Evolutionary conservation across 2,888 invertebrate species (phyloP).

Genomic region (Tetanocera ferruginea): DNA sequence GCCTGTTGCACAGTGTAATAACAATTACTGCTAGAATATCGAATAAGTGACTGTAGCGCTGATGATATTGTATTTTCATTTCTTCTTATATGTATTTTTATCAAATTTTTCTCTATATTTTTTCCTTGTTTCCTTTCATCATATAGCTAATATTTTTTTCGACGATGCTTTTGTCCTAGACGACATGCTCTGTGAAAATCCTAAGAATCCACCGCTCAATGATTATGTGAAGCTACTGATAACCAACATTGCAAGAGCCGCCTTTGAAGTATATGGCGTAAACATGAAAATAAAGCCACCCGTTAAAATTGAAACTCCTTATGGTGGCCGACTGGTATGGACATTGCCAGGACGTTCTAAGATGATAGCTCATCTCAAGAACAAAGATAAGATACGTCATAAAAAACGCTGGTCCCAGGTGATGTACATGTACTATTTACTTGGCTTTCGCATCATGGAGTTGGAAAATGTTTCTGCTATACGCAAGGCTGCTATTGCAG

Average conservation of each 20-base stretch:
- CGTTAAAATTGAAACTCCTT: slow-evolving; percentile 84
- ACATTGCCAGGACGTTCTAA: slow-evolving; percentile 86
- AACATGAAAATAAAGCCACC: slow-evolving; percentile 78
- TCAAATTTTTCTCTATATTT: no score
- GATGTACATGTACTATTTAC: slow-evolving; percentile 94
- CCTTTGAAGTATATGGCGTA: slow-evolving; percentile 78
- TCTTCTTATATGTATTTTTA: no score
- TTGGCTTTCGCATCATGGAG: slow-evolving; percentile 85
- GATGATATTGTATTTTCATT: no score
- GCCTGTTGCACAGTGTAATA: no score
- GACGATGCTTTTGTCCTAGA: slow-evolving; percentile 86
- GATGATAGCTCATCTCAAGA: slow-evolving; percentile 89
- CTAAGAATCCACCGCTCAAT: slow-evolving; percentile 82
- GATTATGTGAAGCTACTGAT: slow-evolving; percentile 82
- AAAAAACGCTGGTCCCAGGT: slow-evolving; percentile 95
- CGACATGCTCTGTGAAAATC: slow-evolving; percentile 59
- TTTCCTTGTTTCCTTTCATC: not conserved
- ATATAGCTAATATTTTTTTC: slow-evolving; percentile 79
- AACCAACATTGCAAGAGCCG: slow-evolving; percentile 81
- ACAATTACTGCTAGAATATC: no score
- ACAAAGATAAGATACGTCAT: slow-evolving; percentile 88
- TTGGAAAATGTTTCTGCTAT: slow-evolving; percentile 67
- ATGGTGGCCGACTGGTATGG: slow-evolving; percentile 89
- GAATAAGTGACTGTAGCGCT: no score
- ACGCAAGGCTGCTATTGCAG: slow-evolving; percentile 77